These are phyloP conservation scores for Calameuta idolon DNA, from an alignment of 2,888 invertebrate species.

Conservation along the genomic window DNA sequence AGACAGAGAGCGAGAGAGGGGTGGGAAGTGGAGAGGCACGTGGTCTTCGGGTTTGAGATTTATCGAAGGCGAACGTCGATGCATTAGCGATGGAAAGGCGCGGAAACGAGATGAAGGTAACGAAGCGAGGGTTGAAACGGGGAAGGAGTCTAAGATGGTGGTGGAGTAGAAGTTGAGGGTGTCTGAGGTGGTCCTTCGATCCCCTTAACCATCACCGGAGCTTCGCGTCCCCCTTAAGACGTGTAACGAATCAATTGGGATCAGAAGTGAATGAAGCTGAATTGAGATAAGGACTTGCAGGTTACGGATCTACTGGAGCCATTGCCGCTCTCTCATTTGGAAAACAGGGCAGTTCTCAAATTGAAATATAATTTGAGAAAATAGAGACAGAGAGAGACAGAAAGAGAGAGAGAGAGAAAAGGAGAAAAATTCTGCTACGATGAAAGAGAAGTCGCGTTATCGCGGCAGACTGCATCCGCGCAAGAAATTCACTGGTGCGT, in stretches of 20 bases:
- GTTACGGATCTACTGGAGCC: constrained; percentile 1
- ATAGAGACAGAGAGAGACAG: constrained; percentile 2
- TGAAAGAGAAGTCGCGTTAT: constrained; percentile 17
- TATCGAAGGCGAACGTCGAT: constrained; percentile 54
- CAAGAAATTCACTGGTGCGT: constrained; percentile 27
- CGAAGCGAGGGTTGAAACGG: constrained; percentile 52
- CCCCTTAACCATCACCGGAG: constrained; percentile 25
- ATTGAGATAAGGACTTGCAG: constrained; percentile 33
- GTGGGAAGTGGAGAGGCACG: constrained; percentile 25
- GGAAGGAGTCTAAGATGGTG: constrained; percentile 37
- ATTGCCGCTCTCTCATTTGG: constrained; percentile 20
- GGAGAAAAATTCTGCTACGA: constrained; percentile 15
- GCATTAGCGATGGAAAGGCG: constrained; percentile 55
- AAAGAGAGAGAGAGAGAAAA: neutral
- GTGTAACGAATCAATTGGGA: constrained; percentile 59
- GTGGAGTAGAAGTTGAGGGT: neutral
- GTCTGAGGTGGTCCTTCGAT: constrained; percentile 11
- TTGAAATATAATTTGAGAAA: constrained; percentile 26
- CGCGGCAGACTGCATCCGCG: constrained; percentile 17
- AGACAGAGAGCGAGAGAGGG: neutral
- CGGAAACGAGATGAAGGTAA: constrained; percentile 50
- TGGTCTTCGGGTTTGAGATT: constrained; percentile 45
- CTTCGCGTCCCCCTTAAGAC: constrained; percentile 34
- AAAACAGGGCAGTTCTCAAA: constrained; percentile 15
- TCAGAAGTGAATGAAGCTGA: constrained; percentile 21